Evolutionary conservation across 2,797 vertebrate genomes (phyloP), one percentile per base, ranked within the genome.

Genomic region (Acipenser oxyrinchus): DNA sequence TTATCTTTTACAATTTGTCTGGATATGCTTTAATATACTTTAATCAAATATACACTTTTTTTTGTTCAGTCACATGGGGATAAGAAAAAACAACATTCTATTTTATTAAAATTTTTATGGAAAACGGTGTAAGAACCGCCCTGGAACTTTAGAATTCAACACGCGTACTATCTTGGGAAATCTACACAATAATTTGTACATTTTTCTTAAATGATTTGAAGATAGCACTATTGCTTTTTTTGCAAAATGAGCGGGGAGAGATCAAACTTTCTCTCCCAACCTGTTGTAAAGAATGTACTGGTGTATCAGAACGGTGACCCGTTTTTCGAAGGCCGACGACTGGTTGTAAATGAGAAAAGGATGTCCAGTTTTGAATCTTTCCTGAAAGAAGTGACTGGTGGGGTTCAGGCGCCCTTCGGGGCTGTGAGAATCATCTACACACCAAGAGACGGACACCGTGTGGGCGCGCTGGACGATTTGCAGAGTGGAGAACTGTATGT

Each of bases 371-470:
- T 98, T 2, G 96, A 99, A 55, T 90, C 93, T 6, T 85, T 99
- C 77, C 82, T 99, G 73, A 88, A 90, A 57, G 97, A 98, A 73
- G 94, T 97, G 75, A 98, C 95, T 0, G 89, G 92, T 0, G 92
- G 93, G 13, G 87, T 99, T 6, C 89, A 93, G 67, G 88, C 96
- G 0, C 88, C 91, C n/a, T 99, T 97, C 8, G 96, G 95, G 64
- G 96, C 96, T 0, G 96, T 98, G 65, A 83, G 94, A 8, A 95
- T 91, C 84, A 94, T 99, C 83, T 98, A 98, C 70, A 99, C 97
- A 0, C 97, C 97, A 0, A 86, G 81, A 62, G 82, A 83, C 0
- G 97, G 96, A 0, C 95, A 95, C 79, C 91, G 90, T 48, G 88
- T 99, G 75, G 87, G 86, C 37, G 77, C 90, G 13, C 69, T 99